These are phyloP conservation scores for Caenorhabditis sulstoni DNA, from an alignment of 2,888 invertebrate genomes.

Conservation along the genomic window DNA sequence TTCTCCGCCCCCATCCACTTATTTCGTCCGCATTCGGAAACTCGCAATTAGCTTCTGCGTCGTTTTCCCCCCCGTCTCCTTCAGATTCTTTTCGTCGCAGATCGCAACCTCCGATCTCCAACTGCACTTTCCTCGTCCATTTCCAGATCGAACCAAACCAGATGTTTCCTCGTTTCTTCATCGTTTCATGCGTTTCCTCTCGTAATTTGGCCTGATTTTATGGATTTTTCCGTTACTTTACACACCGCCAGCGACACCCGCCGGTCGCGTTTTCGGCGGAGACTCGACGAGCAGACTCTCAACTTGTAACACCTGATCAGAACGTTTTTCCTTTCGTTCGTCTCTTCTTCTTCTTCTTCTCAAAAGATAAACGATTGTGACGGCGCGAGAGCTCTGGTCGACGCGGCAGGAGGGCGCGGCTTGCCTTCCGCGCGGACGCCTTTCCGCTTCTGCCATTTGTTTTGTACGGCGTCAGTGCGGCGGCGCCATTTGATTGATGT, in stretches of 20 bases:
- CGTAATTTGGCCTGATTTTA: constrained; percentile 46
- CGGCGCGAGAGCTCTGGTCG: neutral
- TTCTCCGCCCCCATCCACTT: constrained; percentile 16
- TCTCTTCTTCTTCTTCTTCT: too few relatives aligned
- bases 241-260: constrained; percentile 6
- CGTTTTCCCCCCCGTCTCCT: constrained; percentile 1
- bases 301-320: constrained; percentile 55
- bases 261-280: too few relatives aligned
- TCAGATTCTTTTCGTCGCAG: constrained; percentile 9
- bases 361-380: constrained; percentile 29
- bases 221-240: constrained; percentile 53
- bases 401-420: constrained; percentile 11
- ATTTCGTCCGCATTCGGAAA: constrained; percentile 43
- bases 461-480: constrained; percentile 16
- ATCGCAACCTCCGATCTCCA: neutral
- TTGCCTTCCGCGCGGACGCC: constrained; percentile 6
- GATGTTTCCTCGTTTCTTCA: constrained; percentile 24
- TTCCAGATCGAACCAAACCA: constrained; percentile 50
- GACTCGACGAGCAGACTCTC: constrained; percentile 6
- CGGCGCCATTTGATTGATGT: constrained; percentile 45
- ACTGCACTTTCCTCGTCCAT: constrained; percentile 31
- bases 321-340: constrained; percentile 12
- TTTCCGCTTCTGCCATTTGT: constrained; percentile 25
- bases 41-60: constrained; percentile 25
- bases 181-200: constrained; percentile 30